Base-by-base conservation (phyloP, 2,797 vertebrate genomes). In the Sphenopsis melanotis region DNA sequence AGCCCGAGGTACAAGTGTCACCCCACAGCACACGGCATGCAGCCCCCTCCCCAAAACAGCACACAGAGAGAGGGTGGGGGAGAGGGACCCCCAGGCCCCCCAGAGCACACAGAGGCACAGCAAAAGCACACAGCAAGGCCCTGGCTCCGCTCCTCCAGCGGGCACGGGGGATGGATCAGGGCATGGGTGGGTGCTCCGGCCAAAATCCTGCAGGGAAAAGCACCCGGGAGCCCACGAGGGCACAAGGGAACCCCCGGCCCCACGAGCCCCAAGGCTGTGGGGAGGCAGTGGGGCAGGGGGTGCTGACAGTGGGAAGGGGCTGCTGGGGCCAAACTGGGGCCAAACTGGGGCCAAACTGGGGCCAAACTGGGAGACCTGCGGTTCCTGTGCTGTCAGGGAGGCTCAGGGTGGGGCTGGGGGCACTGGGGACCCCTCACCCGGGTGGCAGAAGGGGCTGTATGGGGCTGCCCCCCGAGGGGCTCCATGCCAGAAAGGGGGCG, bases 101-200 rank as follows among this genome's bases (percentile, higher is more conserved):
- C 79, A 17, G 93, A 59, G 91, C 80, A 93, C 85, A 93, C 89
- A 93, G 53, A 83, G 64, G 75, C 96, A 95, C 95, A 90, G 90
- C 94, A 97, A 84, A 61, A 92, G 92, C 90, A 96, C 95, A 92
- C 89, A 82, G 82, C 34, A 2, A 14, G 90, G 72, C 76, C 83
- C 89, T 74, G 89, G 89, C 79, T 78, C 94, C 4, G 9, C 94
- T 83, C 65, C 91, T 44, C 34, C 0, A 2, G 41, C 0, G 1
- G 27, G 50, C 11, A 27, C 6, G 23, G 23, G 47, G 39, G 41
- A 39, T 41, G 29, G 19, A 10, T 3, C 16, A 1, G 65, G 15
- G 26, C 29, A 10, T 2, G 30, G 22, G 0, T 17, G 69, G 56
- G 66, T 19, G 34, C 71, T 86, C 15, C 71, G 36, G 66, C 21